phyloP scores from a whole-genome alignment of 2,113 vertebrate genomes.

The Pteronura brasiliensis region DNA sequence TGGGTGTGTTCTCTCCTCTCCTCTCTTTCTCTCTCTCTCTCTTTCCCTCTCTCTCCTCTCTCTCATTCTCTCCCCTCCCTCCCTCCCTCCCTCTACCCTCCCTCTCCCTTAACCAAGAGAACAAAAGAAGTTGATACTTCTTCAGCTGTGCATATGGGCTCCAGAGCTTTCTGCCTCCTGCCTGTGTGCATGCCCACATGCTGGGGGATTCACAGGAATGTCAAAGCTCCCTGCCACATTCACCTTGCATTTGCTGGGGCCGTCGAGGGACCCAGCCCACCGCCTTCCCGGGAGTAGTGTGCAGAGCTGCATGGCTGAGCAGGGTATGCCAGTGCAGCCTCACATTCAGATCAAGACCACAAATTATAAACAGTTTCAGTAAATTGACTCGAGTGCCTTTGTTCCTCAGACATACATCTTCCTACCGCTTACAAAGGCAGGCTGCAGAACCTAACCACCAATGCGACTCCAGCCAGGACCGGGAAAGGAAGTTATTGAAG shows the following conservation, averaged over 20 bases:
- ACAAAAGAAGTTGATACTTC: conserved; percentile 48
- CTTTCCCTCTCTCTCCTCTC: neutral
- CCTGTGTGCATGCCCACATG: conserved; percentile 21
- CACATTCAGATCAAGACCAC: conserved; percentile 89
- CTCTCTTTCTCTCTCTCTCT: neutral
- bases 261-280: conserved; percentile 31
- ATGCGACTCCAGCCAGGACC: conserved; percentile 84
- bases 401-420: conserved; percentile 89
- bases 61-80: neutral
- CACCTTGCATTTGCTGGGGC: conserved; percentile 52
- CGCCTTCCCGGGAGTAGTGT: neutral
- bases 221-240: conserved; percentile 60
- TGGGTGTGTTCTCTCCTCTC: neutral
- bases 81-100: neutral
- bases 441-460: conserved; percentile 87
- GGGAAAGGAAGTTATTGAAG: conserved; percentile 98
- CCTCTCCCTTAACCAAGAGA: neutral
- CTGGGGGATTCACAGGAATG: conserved; percentile 36
- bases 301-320: neutral
- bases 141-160: conserved; percentile 32
- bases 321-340: conserved; percentile 81
- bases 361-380: conserved; percentile 93
- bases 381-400: conserved; percentile 90
- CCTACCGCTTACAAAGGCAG: conserved; percentile 88
- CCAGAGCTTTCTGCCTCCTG: conserved; percentile 4